A percentile compares a stretch with the other conserved stretches of the same genome.
These are phyloP conservation scores for Lamellibrachia columna DNA, from an alignment of 2,888 invertebrate species.

Conservation along the genomic window DNA sequence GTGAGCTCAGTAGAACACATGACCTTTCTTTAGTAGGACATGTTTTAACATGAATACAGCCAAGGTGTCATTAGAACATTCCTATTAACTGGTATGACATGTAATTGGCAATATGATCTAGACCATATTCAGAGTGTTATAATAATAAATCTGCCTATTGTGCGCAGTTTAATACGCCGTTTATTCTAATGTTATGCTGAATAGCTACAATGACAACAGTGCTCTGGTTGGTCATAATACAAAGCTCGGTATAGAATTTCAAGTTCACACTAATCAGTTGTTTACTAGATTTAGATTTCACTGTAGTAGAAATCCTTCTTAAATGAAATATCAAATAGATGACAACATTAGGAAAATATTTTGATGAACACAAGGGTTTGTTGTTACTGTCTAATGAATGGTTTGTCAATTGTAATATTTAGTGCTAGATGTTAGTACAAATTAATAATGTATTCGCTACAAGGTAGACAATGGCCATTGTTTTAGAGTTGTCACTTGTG, in stretches of 20 bases:
- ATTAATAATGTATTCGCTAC: not conserved
- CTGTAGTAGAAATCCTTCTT: not conserved
- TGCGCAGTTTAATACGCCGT: not conserved
- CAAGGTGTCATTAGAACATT: not conserved
- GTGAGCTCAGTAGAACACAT: not conserved
- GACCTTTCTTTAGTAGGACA: not conserved
- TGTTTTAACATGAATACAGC: not conserved
- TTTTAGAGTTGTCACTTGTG: not conserved
- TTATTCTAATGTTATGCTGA: not conserved
- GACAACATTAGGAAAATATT: not conserved
- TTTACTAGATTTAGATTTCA: not conserved
- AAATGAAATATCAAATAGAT: not conserved
- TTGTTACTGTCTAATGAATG: not conserved
- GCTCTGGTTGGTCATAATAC: not conserved
- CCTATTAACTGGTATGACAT: not conserved
- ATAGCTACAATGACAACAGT: not conserved
- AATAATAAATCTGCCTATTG: not conserved
- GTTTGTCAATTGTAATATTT: not conserved
- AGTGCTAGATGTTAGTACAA: not conserved
- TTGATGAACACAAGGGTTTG: not conserved
- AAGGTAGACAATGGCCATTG: not conserved
- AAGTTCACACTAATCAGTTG: not conserved
- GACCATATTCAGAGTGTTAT: not conserved
- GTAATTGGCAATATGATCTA: not conserved
- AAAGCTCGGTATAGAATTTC: not conserved